These are phyloP conservation scores for Camarhynchus parvulus DNA, from an alignment of 2,113 vertebrate species.

Conservation along the genomic window DNA sequence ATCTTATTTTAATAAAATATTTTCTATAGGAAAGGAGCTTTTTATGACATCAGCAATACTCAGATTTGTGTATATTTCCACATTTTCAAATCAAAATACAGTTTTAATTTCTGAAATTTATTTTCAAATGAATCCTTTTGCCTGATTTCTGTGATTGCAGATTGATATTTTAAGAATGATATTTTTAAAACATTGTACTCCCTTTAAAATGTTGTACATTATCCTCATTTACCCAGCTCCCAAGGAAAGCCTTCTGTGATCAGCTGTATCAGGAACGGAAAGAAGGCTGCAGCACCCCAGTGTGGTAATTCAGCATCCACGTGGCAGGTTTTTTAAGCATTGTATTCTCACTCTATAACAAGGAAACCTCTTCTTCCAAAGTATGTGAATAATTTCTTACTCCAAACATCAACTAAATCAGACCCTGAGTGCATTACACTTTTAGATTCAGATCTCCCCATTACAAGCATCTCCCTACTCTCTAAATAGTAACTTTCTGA, in stretches of 20 bases:
- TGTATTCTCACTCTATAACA: not conserved
- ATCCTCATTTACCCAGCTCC: not conserved
- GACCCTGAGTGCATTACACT: not conserved
- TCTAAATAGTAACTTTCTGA: not conserved
- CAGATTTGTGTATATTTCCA: not conserved
- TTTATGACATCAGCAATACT: not conserved
- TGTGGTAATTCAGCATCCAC: constrained; percentile 29
- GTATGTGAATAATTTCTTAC: not conserved
- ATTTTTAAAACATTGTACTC: not conserved
- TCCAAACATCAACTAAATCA: not conserved
- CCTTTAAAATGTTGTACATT: not conserved
- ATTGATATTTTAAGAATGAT: not conserved
- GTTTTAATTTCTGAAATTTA: not conserved
- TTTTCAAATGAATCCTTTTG: not conserved
- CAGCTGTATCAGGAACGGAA: not conserved
- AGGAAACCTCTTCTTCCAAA: not conserved
- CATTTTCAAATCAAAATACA: not conserved
- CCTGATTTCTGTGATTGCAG: not conserved
- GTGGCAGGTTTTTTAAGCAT: not conserved
- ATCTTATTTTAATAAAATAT: not conserved
- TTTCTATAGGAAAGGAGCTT: not conserved
- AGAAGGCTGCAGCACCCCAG: constrained; percentile 62
- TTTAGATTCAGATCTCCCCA: not conserved
- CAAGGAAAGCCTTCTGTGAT: not conserved
- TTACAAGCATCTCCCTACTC: not conserved